These are phyloP conservation scores for Cryptus viduatorius DNA, from an alignment of 2,888 invertebrate genomes.

Conservation along the genomic window DNA sequence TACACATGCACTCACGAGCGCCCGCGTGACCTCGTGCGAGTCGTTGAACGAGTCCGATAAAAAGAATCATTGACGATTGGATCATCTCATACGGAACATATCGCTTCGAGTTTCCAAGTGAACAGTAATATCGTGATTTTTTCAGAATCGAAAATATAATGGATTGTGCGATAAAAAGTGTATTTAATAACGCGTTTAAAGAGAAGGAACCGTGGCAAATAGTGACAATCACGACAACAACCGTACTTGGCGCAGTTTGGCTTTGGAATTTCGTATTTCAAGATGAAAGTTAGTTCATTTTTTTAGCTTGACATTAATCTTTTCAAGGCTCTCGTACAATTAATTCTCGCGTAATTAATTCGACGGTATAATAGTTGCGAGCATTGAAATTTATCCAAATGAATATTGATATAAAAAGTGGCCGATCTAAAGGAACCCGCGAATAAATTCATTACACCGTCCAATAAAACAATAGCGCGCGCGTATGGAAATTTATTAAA, in stretches of 20 bases:
- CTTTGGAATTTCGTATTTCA: constrained; percentile 90
- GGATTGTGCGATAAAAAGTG: constrained; percentile 75
- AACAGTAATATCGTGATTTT: background rate
- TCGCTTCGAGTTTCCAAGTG: background rate
- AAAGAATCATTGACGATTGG: constrained; percentile 1
- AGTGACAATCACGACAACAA: constrained; percentile 91
- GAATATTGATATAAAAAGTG: too few species aligned
- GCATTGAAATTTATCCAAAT: background rate
- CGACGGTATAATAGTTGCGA: background rate
- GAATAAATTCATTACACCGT: background rate
- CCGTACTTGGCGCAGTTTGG: constrained; percentile 91
- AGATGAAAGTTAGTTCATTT: constrained; percentile 87
- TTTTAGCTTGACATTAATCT: constrained; percentile 79
- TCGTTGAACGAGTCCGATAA: constrained; percentile 2
- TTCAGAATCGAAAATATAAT: constrained; percentile 29
- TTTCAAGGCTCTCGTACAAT: background rate
- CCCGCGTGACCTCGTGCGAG: background rate
- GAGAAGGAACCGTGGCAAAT: constrained; percentile 94
- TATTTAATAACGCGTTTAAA: constrained; percentile 88
- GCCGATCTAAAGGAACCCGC: too few species aligned
- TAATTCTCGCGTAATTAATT: background rate
- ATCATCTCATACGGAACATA: constrained; percentile 1
- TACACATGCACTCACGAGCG: background rate
- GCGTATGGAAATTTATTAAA: background rate
- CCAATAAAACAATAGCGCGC: background rate